Percentiles rank a stretch among this genome's conserved stretches.
phyloP scores from a whole-genome alignment of 1,140 invertebrate species.

The Stegodyphus dumicola region DNA sequence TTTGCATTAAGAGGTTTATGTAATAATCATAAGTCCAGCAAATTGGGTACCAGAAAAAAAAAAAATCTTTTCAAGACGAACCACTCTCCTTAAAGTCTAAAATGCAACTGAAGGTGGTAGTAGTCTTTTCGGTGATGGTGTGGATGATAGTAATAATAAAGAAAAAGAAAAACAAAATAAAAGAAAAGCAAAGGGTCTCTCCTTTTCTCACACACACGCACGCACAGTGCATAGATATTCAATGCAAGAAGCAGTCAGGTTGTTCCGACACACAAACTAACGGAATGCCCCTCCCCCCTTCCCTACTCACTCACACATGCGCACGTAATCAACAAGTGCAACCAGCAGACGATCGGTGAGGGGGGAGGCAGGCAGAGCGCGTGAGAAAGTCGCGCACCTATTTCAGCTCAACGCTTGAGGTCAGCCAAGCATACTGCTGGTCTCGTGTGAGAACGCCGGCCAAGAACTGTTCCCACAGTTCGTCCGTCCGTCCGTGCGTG shows the following conservation, averaged over 20 bases:
- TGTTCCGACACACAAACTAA: constrained; percentile 38
- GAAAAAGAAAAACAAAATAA: constrained; percentile 8
- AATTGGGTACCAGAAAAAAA: background rate
- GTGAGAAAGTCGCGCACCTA: constrained; percentile 59
- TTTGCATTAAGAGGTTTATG: too few species aligned
- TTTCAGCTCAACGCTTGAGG: constrained; percentile 27
- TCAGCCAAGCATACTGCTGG: constrained; percentile 32
- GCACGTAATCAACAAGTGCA: constrained; percentile 34
- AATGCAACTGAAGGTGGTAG: background rate
- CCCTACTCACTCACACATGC: constrained; percentile 3
- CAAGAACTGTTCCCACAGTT: constrained; percentile 51
- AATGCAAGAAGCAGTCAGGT: background rate
- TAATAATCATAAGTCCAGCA: background rate
- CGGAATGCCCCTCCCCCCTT: constrained; percentile 35
- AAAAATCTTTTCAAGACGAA: background rate
- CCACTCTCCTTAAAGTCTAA: background rate
- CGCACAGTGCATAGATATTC: constrained; percentile 9
- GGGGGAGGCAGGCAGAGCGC: constrained; percentile 19
- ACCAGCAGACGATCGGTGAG: background rate
- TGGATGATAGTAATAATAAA: background rate
- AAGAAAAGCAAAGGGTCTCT: constrained; percentile 1
- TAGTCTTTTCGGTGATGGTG: too few species aligned
- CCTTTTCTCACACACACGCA: too few species aligned
- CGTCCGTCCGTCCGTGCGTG: constrained; percentile 21
- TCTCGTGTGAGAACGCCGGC: constrained; percentile 55